Evolutionary conservation across 1,140 invertebrate genomes (phyloP).

Genomic region (Tachypleus tridentatus): DNA sequence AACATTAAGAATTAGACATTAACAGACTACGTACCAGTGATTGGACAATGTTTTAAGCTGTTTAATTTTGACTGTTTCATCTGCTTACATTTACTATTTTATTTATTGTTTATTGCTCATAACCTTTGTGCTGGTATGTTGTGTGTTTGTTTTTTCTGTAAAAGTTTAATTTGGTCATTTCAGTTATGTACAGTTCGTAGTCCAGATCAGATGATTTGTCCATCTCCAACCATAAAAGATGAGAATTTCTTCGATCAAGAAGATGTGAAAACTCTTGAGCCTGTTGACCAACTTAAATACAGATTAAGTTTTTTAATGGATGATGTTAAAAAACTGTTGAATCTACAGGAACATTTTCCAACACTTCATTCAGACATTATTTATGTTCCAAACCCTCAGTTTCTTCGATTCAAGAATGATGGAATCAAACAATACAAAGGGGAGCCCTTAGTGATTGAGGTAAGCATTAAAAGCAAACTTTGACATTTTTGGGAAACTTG

Average conservation of each 20-base stretch:
- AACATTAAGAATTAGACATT: no score
- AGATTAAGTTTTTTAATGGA: slow-evolving; percentile 90
- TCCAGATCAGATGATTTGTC: slow-evolving; percentile 85
- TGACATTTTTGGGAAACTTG: no score
- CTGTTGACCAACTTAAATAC: slow-evolving; percentile 26
- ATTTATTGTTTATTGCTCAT: no score
- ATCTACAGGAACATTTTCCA: slow-evolving; percentile 76
- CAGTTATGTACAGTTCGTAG: slow-evolving; percentile 62
- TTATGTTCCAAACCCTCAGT: slow-evolving; percentile 85
- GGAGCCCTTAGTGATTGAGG: slow-evolving; percentile 90
- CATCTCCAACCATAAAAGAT: slow-evolving; percentile 48
- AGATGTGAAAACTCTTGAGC: no score
- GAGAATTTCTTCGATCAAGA: no score
- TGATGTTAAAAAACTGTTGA: slow-evolving; percentile 71
- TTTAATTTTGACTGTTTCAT: no score
- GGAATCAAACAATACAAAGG: slow-evolving; percentile 76
- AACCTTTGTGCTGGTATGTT: no score
- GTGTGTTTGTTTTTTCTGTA: no score
- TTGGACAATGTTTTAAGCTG: no score
- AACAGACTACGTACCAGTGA: no score
- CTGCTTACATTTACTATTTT: no score
- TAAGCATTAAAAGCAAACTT: slow-evolving; percentile 39
- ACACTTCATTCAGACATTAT: slow-evolving; percentile 61
- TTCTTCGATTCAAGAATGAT: slow-evolving; percentile 49
- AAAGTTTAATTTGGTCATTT: no score